Evolutionary conservation across 2,797 vertebrate genomes (phyloP).

Genomic region (Ptychobarbus kaznakovi): DNA sequence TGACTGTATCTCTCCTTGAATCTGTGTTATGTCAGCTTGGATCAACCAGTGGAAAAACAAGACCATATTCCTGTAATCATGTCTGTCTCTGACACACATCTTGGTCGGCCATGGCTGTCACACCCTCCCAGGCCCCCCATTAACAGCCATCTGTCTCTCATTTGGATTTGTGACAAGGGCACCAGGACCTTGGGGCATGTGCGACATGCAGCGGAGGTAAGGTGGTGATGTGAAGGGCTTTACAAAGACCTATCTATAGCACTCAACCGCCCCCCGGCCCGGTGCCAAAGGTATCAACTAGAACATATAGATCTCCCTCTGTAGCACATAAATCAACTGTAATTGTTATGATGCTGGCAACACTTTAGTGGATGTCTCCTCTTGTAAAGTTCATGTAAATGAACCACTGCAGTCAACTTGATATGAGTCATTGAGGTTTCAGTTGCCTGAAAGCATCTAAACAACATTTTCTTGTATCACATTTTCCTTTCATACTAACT

Average conservation of each 20-base stretch:
- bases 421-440: conserved; percentile 23
- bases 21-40: conserved; percentile 27
- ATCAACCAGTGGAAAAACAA: conserved; percentile 54
- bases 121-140: conserved; percentile 54
- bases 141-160: conserved; percentile 66
- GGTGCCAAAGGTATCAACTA: conserved; percentile 47
- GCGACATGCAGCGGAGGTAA: conserved; percentile 59
- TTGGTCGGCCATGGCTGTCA: conserved; percentile 39
- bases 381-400: conserved; percentile 51
- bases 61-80: conserved; percentile 22
- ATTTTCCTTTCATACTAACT: background rate
- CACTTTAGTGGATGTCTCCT: conserved; percentile 29
- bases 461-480: background rate
- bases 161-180: conserved; percentile 65
- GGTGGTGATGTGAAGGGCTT: conserved; percentile 58
- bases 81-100: conserved; percentile 44
- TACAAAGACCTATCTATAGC: conserved; percentile 64
- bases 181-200: conserved; percentile 62
- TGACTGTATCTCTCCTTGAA: conserved; percentile 17
- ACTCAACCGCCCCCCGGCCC: conserved; percentile 15
- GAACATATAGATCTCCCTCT: conserved; percentile 53
- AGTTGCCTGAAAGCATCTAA: background rate
- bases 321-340: conserved; percentile 52
- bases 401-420: conserved; percentile 21
- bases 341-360: conserved; percentile 52